Evolutionary conservation across 2,797 vertebrate species (phyloP), one percentile per base, ranked within the genome.

Genomic region (Tapera naevia): DNA sequence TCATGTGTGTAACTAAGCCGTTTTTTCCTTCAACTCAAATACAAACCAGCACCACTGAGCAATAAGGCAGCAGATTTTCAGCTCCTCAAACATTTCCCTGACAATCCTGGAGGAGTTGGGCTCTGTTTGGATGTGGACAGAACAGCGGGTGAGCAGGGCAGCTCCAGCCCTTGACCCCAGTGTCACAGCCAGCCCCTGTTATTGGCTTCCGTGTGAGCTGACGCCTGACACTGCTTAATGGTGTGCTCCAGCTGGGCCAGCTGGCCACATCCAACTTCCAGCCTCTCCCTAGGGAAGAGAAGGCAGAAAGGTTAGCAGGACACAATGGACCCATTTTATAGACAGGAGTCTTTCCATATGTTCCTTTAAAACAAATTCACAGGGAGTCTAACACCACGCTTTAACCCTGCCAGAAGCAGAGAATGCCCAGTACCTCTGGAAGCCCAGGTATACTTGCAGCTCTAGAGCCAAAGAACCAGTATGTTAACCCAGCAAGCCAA

Each of bases 251-350:
- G 97, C 79, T 98, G 98, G 61, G 97, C 96, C 94, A 99, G 95
- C 78, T 99, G 98, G 80, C 69, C 96, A 54, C 98, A 98, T 28
- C 99, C 99, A 5, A 98, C 88, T 21, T 96, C 88, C 81, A 99
- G 96, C 95, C 98, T 98, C 91, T 98, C 98, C 97, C 99, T 99
- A 35, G 24, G 54, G 72, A 53, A 90, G 56, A 94, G 60, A 91
- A 72, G 50, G 46, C 46, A 67, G 5, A 86, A 57, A 85, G 43
- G 75, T 66, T 39, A 71, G 27, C 21, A 41, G 41, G 56, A 43
- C 57, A 46, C 12, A 15, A 19, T 0, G 8, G 17, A 45, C 13
- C 18, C 18, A 5, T 24, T 51, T 35, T 7, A 41, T 2, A 30
- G 43, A 25, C 0, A 1, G n/a, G 5, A 60, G 64, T 18, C 10